Evolutionary conservation across 2,797 vertebrate species (phyloP).

Genomic region (Sebastes ruberrimus): DNA sequence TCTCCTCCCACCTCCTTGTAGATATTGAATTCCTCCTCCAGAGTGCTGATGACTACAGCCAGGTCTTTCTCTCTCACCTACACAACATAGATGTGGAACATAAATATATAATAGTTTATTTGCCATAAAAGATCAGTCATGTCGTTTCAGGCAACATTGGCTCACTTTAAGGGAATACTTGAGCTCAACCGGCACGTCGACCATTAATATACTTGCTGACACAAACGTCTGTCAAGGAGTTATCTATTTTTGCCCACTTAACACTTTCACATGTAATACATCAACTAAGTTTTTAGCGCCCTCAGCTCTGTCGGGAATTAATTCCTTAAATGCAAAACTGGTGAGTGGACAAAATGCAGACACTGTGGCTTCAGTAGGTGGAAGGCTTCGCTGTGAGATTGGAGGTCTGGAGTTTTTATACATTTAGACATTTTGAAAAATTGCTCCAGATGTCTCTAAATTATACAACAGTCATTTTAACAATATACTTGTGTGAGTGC

Average conservation of each 20-base stretch:
- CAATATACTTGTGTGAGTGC: background rate
- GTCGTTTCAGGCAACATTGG: background rate
- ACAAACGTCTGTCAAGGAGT: constrained; percentile 20
- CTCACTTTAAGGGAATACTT: background rate
- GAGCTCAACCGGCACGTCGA: background rate
- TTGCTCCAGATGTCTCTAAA: background rate
- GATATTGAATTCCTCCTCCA: constrained; percentile 92
- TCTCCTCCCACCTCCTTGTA: constrained; percentile 92
- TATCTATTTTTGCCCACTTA: constrained; percentile 42
- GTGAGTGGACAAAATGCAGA: constrained; percentile 18
- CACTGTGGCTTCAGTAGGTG: constrained; percentile 75
- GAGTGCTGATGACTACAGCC: constrained; percentile 89
- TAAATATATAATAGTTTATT: background rate
- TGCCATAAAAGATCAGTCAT: background rate
- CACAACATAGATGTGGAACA: background rate
- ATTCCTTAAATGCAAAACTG: constrained; percentile 9
- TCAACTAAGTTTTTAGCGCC: constrained; percentile 41
- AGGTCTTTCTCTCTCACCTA: constrained; percentile 95
- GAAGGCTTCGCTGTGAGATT: constrained; percentile 69
- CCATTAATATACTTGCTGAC: constrained; percentile 55
- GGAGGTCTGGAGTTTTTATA: background rate
- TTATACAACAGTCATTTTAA: background rate
- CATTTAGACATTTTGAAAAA: background rate
- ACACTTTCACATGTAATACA: constrained; percentile 54
- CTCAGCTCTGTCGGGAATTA: constrained; percentile 16